Evolutionary conservation across 2,113 vertebrate genomes (phyloP).

Genomic region (Oryzias melastigma): DNA sequence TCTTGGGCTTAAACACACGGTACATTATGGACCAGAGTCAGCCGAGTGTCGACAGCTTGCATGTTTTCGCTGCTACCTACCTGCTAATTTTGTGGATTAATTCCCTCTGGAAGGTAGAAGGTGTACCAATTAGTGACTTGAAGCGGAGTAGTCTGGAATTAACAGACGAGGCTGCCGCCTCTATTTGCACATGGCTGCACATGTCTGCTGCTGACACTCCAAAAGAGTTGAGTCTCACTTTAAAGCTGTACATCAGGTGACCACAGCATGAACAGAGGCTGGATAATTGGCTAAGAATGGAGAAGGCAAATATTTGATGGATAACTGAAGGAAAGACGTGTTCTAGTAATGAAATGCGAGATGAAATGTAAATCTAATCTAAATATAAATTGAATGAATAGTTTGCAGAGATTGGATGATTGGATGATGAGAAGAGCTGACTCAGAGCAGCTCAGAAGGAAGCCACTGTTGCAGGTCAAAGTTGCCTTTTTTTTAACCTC

Average conservation of each 20-base stretch:
- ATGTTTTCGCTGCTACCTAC: slow-evolving; percentile 13
- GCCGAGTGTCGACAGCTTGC: slow-evolving; percentile 15
- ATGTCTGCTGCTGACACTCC: slow-evolving; percentile 1
- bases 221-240: neutral
- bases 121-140: slow-evolving; percentile 26
- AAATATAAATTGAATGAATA: too few relatives aligned
- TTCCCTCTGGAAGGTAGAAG: slow-evolving; percentile 15
- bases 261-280: neutral
- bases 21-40: slow-evolving; percentile 5
- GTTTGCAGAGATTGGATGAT: too few relatives aligned
- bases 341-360: neutral
- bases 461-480: too few relatives aligned
- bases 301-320: neutral
- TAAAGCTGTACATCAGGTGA: neutral
- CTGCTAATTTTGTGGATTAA: slow-evolving; percentile 19
- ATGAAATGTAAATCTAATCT: too few relatives aligned
- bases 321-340: neutral
- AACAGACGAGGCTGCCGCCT: slow-evolving; percentile 1
- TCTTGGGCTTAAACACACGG: slow-evolving; percentile 6
- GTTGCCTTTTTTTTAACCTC: too few relatives aligned
- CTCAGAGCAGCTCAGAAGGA: too few relatives aligned
- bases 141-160: slow-evolving; percentile 2
- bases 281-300: neutral
- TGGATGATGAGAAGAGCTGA: too few relatives aligned
- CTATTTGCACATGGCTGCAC: slow-evolving; percentile 5